Evolutionary conservation across 2,113 vertebrate species (phyloP).

Genomic region (Athene cunicularia): DNA sequence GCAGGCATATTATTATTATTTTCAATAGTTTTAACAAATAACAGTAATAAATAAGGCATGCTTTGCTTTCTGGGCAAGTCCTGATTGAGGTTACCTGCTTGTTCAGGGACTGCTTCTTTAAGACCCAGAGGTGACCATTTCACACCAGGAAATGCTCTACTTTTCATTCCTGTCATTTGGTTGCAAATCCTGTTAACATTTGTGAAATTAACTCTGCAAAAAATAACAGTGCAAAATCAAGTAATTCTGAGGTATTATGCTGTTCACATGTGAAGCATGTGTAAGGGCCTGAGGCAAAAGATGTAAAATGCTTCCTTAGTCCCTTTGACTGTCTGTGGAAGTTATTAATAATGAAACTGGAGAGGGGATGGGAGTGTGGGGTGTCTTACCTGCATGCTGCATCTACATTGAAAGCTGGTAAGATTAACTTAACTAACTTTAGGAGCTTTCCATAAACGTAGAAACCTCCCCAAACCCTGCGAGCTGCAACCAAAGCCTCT

Average conservation of each 20-base stretch:
- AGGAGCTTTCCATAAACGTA: not conserved
- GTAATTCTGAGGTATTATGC: rapidly evolving
- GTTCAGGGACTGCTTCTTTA: not conserved
- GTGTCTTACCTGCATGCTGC: rapidly evolving
- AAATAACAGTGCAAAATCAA: not conserved
- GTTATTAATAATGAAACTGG: not conserved
- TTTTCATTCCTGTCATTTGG: not conserved
- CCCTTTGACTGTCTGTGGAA: not conserved
- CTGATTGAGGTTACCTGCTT: not conserved
- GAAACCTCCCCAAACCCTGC: not conserved
- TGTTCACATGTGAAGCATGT: rapidly evolving
- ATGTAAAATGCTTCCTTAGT: not conserved
- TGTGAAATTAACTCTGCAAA: not conserved
- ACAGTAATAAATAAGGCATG: not conserved
- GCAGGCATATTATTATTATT: not conserved
- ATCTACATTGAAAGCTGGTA: not conserved
- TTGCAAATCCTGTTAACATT: not conserved
- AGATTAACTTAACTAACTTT: not conserved
- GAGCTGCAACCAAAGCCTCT: not conserved
- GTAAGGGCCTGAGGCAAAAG: not conserved
- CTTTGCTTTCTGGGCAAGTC: not conserved
- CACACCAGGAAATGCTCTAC: not conserved
- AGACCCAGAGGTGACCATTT: not conserved
- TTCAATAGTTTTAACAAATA: not conserved
- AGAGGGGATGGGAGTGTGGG: not conserved